Percentiles rank a stretch among this genome's conserved stretches.
Evolutionary conservation across 30 jellyfish, hydroid and myxozoan species (phyloP).

Genomic region (Rhopilema esculentum): DNA sequence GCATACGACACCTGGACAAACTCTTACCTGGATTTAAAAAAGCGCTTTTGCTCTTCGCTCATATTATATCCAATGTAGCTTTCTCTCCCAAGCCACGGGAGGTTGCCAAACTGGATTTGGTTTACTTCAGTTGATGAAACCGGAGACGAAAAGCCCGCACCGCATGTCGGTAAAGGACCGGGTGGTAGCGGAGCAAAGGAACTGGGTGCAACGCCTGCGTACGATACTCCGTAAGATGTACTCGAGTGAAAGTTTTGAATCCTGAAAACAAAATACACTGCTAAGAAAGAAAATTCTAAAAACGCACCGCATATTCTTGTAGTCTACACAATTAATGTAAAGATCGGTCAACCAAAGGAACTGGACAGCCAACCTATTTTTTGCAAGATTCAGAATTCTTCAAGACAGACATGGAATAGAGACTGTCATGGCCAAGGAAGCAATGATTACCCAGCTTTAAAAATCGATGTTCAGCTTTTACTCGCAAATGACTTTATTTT

Average conservation of each 20-base stretch:
- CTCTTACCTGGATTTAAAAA: constrained; percentile 73
- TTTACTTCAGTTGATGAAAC: constrained; percentile 58
- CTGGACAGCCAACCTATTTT: too few species aligned
- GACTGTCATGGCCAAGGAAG: too few species aligned
- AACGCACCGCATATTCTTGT: neutral
- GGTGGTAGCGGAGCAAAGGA: constrained; percentile 77
- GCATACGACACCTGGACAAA: too few species aligned
- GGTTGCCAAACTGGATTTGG: constrained; percentile 78
- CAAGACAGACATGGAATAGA: too few species aligned
- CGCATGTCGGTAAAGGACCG: constrained; percentile 84
- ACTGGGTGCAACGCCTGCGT: constrained; percentile 94
- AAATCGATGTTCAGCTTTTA: too few species aligned
- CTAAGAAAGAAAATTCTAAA: neutral
- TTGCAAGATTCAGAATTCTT: too few species aligned
- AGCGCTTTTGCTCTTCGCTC: constrained; percentile 61
- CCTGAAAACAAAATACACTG: constrained; percentile 45
- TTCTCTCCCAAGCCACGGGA: constrained; percentile 86
- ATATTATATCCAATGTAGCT: constrained; percentile 82
- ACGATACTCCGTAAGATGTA: constrained; percentile 87
- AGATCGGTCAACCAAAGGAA: too few species aligned
- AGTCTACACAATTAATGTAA: neutral
- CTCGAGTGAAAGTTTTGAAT: constrained; percentile 79
- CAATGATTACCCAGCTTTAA: too few species aligned
- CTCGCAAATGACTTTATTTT: too few species aligned
- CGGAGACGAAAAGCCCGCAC: constrained; percentile 87